Base-by-base conservation (phyloP, 2,113 vertebrate genomes). In the Eubucco bourcierii region DNA sequence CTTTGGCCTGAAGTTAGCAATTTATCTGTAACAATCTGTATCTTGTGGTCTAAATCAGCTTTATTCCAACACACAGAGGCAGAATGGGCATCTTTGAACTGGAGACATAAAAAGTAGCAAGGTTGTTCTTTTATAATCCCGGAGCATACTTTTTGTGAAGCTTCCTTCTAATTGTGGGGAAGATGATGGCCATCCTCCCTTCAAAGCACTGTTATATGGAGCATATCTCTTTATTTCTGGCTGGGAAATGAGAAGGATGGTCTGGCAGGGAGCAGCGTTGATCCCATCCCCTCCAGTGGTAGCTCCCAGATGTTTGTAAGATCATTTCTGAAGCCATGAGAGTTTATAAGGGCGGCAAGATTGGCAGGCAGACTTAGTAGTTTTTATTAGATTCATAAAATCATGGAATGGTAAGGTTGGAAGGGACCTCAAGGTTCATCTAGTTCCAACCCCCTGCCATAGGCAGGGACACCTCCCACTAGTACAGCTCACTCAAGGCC, bases 161-260 rank as follows among this genome's bases (percentile, higher is more conserved):
- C 73, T 90, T 64, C 93, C 95, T 96, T 98, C 95, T 98, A 97
- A 97, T 98, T 97, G 92, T 80, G 96, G 84, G 79, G 81, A 84
- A 33, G 37, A 80, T 71, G 90, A 75, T 94, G 90, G 90, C 80
- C 87, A 92, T 47, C 55, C 44, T 95, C 29, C 76, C 87, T 96
- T 97, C 95, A 94, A 96, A 96, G 95, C 20, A 39, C 61, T 93
- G 80, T 88, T 67, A 34, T 39, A 64, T 14, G 63, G 82, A 94
- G 39, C 60, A 88, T 81, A 84, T 87, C 71, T 73, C 70, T 85
- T 96, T 95, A 96, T 95, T 97, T 96, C 97, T 95, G 92, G 82
- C 87, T 64, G 80, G 75, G 58, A 87, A 94, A 85, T 83, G 73
- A 96, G 63, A 88, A 80, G 70, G 87, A 33, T 65, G 37, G 72